These are phyloP conservation scores for Sesamia inferens DNA, from an alignment of 2,888 invertebrate genomes.

Conservation along the genomic window DNA sequence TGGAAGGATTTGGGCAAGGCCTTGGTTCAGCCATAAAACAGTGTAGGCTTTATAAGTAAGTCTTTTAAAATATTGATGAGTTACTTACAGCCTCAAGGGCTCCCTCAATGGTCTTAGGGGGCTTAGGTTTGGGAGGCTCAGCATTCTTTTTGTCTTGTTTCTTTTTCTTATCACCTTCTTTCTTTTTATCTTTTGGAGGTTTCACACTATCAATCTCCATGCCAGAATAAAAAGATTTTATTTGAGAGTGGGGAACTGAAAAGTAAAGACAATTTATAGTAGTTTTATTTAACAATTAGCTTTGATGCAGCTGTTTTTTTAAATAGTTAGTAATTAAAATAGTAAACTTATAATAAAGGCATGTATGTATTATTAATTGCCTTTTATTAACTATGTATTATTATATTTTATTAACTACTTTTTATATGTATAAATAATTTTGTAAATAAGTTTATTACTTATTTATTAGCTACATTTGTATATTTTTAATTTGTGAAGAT, in stretches of 20 bases:
- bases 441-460: no score
- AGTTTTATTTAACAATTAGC: neutral
- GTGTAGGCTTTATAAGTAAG: neutral
- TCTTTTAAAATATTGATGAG: neutral
- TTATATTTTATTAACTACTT: no score
- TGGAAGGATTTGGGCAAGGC: neutral
- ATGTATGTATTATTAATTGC: neutral
- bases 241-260: slow-evolving; percentile 92
- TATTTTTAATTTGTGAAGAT: no score
- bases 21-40: neutral
- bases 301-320: neutral
- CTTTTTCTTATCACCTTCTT: slow-evolving; percentile 82
- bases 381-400: neutral
- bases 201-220: slow-evolving; percentile 91
- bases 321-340: neutral
- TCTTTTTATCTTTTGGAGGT: slow-evolving; percentile 88
- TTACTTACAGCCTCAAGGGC: slow-evolving; percentile 90
- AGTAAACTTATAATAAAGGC: neutral
- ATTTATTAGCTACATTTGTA: no score
- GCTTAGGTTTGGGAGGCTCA: slow-evolving; percentile 90
- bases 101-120: slow-evolving; percentile 91
- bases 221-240: slow-evolving; percentile 91
- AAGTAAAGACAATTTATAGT: neutral
- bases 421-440: no score
- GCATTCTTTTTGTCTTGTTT: slow-evolving; percentile 88